Evolutionary conservation across 2,888 invertebrate genomes (phyloP), one percentile per base, ranked within the genome.

Genomic region (Anticlea derivata): DNA sequence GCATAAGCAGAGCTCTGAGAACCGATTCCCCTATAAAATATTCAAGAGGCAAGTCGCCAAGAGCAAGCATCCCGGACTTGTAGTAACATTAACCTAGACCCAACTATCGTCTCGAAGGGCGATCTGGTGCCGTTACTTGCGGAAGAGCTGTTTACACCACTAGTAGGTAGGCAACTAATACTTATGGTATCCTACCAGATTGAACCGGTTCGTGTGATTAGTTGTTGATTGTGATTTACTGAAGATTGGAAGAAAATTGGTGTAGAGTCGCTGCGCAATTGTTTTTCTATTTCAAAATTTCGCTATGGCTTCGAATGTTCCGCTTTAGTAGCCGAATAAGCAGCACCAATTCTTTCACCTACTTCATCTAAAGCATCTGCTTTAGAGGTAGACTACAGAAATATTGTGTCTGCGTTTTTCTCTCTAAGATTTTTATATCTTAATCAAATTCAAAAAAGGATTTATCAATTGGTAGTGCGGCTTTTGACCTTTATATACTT

Each of bases 51-150:
- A 53, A 24, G 40, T 29, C 20, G 47, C 47, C 47, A 47, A 45
- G 46, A 46, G 39, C 37, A 31, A 38, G 24, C 37, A 38, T 44
- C 44, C 44, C 38, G 44, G 44, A 56, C 41, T 50, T 50, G 55
- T 45, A 54, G 52, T 57, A 51, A 29, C 55, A 59, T 54, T 59
- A 52, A 60, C 57, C 60, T 50, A 60, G 55, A 56, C 50, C 50
- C 33, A 24, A 24, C 43, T 46, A 24, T 33, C 22, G 30, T 49
- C 49, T 54, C 46, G 41, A 48, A 49, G 53, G 55, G 52, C 50
- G 26, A 40, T 26, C 38, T 7, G 35, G 23, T 52, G 47, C 61
- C 61, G 61, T 61, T 61, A 61, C 23, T 35, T 24, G 50, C 60
- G 60, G 60, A 61, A 56, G 61, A 58, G 45, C 11, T 34, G 31